These are phyloP conservation scores for Oxygymnocypris stewartii DNA, from an alignment of 2,113 vertebrate genomes.

Conservation along the genomic window DNA sequence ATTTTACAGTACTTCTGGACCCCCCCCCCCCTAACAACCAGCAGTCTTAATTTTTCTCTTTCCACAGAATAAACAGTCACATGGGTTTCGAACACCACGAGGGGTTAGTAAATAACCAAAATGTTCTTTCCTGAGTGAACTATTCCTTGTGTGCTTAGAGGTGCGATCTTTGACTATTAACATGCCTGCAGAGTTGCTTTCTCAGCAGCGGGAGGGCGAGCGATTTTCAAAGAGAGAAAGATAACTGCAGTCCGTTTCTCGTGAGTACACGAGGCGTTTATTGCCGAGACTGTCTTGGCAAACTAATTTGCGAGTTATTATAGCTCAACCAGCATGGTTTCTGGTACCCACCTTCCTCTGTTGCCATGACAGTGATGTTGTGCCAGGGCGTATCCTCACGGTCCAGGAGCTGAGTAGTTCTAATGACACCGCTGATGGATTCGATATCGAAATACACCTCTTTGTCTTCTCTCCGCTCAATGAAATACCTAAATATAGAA, in stretches of 20 bases:
- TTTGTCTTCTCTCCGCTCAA: conserved; percentile 74
- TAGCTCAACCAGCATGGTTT: background rate
- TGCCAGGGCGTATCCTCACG: conserved; percentile 83
- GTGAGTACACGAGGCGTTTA: background rate
- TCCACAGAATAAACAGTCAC: background rate
- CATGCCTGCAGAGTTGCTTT: background rate
- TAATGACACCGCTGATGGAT: conserved; percentile 80
- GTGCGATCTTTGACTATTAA: background rate
- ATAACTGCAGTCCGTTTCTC: background rate
- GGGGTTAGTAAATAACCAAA: background rate
- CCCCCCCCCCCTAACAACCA: no score
- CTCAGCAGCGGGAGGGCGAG: background rate
- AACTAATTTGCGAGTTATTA: conserved; percentile 17
- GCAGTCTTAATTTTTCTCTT: no score
- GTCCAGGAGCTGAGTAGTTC: conserved; percentile 81
- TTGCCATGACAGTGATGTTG: conserved; percentile 84
- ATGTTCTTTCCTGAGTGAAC: background rate
- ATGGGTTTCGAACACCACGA: background rate
- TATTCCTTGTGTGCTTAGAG: background rate
- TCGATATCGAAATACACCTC: conserved; percentile 83
- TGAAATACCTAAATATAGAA: conserved; percentile 77
- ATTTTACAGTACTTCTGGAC: background rate
- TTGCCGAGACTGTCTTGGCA: background rate
- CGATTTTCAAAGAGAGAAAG: background rate
- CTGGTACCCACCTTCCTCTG: conserved; percentile 78